phyloP scores from a whole-genome alignment of 2,113 vertebrate genomes.

The Taxidea taxus region DNA sequence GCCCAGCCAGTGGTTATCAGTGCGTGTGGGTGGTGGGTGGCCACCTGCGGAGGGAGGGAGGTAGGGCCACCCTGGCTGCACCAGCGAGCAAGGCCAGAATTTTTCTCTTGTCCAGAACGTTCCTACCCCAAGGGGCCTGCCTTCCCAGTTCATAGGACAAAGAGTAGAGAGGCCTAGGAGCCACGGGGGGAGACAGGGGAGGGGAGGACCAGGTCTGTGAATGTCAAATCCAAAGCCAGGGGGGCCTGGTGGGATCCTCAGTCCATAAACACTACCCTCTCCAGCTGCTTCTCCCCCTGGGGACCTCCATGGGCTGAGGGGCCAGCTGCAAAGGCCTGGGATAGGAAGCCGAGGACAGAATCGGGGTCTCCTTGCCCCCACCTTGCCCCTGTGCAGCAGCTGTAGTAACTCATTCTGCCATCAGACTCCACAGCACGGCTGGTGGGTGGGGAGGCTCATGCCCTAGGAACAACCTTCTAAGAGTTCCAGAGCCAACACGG shows the following conservation, averaged over 20 bases:
- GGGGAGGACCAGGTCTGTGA: neutral
- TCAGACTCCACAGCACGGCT: neutral
- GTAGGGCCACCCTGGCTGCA: neutral
- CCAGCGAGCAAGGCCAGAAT: neutral
- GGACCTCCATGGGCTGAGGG: neutral
- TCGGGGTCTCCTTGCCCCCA: neutral
- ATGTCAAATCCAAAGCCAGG: neutral
- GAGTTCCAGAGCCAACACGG: neutral
- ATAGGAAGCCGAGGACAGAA: neutral
- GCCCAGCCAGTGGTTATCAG: fast-evolving
- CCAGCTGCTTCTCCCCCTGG: neutral
- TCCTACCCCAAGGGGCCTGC: neutral
- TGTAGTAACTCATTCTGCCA: neutral
- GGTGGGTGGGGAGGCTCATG: fast-evolving
- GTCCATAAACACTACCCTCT: neutral
- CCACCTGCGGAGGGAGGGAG: fast-evolving
- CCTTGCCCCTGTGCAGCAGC: neutral
- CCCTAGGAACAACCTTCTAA: neutral
- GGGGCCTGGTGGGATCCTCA: neutral
- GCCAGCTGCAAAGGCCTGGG: neutral
- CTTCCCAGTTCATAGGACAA: neutral
- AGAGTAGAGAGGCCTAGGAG: neutral
- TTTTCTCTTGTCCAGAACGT: neutral
- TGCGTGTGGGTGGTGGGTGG: neutral
- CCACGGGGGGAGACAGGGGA: neutral